These are phyloP conservation scores for Orthosia cruda DNA, from an alignment of 2,888 invertebrate species.

Conservation along the genomic window DNA sequence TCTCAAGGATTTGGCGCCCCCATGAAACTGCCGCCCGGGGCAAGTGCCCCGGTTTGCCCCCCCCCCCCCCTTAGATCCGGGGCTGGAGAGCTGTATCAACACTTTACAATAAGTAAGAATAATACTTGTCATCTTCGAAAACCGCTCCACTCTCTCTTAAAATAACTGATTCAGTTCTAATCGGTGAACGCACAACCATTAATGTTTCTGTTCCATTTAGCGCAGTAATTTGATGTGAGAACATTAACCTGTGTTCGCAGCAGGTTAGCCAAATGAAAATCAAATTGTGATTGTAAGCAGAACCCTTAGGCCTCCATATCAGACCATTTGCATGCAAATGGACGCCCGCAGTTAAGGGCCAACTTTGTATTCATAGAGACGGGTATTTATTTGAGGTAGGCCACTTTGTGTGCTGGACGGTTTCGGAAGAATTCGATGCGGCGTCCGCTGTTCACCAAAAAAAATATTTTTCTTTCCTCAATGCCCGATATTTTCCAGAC, in stretches of 20 bases:
- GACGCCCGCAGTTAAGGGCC: constrained; percentile 44
- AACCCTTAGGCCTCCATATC: constrained; percentile 55
- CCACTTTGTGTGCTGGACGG: constrained; percentile 34
- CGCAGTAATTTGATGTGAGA: constrained; percentile 54
- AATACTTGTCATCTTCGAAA: constrained; percentile 21
- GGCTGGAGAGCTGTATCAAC: constrained; percentile 23
- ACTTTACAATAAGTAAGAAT: constrained; percentile 33
- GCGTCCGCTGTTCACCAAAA: neutral
- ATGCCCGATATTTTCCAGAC: constrained; percentile 4
- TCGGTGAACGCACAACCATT: constrained; percentile 33
- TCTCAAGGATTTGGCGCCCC: no score
- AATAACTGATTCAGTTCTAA: constrained; percentile 34
- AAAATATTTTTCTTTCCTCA: constrained; percentile 7
- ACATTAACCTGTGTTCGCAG: constrained; percentile 57
- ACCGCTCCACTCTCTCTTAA: constrained; percentile 2
- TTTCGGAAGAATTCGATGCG: constrained; percentile 17
- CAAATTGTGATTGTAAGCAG: constrained; percentile 63
- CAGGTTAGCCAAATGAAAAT: constrained; percentile 63
- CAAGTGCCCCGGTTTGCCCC: no score
- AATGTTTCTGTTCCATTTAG: constrained; percentile 43
- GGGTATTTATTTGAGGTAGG: constrained; percentile 53
- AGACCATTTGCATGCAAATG: constrained; percentile 62
- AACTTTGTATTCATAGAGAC: constrained; percentile 61
- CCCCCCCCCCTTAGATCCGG: no score
- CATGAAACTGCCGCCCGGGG: no score